These are phyloP conservation scores for Capromys pilorides DNA, from an alignment of 2,797 vertebrate genomes.

Conservation along the genomic window DNA sequence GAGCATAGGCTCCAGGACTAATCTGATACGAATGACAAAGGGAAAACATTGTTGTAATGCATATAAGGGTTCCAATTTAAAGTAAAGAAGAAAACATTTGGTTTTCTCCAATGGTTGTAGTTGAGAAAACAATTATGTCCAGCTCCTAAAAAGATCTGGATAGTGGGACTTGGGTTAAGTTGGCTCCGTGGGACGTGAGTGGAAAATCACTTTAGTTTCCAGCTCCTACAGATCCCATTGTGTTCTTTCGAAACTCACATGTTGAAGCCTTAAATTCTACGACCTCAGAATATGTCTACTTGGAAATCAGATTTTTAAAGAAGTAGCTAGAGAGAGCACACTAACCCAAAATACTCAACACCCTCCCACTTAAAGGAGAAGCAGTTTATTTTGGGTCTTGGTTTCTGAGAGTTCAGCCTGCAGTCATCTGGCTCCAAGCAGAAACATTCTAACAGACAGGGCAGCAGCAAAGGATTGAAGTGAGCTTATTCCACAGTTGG, in stretches of 20 bases:
- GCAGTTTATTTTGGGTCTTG: not conserved
- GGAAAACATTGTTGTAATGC: not conserved
- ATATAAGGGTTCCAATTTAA: constrained; percentile 12
- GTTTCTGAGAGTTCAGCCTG: not conserved
- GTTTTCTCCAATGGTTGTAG: not conserved
- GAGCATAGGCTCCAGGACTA: not conserved
- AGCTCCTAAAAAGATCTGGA: not conserved
- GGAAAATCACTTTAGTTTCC: not conserved
- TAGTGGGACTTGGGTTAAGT: not conserved
- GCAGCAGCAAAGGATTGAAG: not conserved
- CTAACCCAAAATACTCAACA: not conserved
- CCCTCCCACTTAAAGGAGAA: not conserved
- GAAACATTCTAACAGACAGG: not conserved
- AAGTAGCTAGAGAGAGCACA: not conserved
- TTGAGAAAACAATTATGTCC: constrained; percentile 7
- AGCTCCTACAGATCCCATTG: not conserved
- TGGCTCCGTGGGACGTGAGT: constrained; percentile 7
- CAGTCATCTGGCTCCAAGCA: not conserved
- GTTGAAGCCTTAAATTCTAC: not conserved
- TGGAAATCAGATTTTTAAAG: constrained; percentile 6
- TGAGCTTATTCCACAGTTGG: not conserved
- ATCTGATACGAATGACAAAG: not conserved
- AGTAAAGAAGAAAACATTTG: constrained; percentile 5
- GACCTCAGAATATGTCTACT: not conserved
- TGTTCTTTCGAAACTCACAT: not conserved